Evolutionary conservation across 2,888 invertebrate species (phyloP), one percentile per base, ranked within the genome.

Genomic region (Azorinus chamasolen): DNA sequence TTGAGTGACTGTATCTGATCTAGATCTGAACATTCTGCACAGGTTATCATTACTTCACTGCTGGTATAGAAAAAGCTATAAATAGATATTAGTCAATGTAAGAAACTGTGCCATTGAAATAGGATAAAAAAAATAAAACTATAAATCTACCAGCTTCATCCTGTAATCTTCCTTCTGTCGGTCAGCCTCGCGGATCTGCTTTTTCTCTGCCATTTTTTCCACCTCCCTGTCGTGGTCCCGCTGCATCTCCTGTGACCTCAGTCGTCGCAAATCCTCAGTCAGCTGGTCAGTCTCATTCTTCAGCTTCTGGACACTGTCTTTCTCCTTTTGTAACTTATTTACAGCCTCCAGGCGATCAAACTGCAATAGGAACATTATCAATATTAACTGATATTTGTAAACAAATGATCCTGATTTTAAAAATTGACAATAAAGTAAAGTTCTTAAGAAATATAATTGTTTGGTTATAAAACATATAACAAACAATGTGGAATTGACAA

Each of bases 71-170:
- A n/a, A n/a, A n/a, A n/a, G n/a, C n/a, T n/a, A n/a, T n/a, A n/a
- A n/a, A n/a, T n/a, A n/a, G n/a, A n/a, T n/a, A n/a, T n/a, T n/a
- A n/a, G n/a, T n/a, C n/a, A n/a, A n/a, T n/a, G n/a, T n/a, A n/a
- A n/a, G n/a, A n/a, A n/a, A n/a, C n/a, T n/a, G n/a, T n/a, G n/a
- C n/a, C n/a, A n/a, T n/a, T n/a, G n/a, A n/a, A n/a, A n/a, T n/a
- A n/a, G n/a, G n/a, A n/a, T n/a, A n/a, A n/a, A n/a, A n/a, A n/a
- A n/a, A n/a, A n/a, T n/a, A n/a, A n/a, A n/a, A n/a, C n/a, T n/a
- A n/a, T n/a, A n/a, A n/a, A n/a, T 83, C 69, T 73, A 89, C 90
- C 86, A 90, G 78, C 85, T 86, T 88, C 69, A 86, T 79, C 61
- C 82, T 87, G 51, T 82, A 79, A 41, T 88, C 85, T 24, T 89